These are phyloP conservation scores for Sigmodon hispidus DNA, from an alignment of 2,113 vertebrate genomes.

Conservation along the genomic window DNA sequence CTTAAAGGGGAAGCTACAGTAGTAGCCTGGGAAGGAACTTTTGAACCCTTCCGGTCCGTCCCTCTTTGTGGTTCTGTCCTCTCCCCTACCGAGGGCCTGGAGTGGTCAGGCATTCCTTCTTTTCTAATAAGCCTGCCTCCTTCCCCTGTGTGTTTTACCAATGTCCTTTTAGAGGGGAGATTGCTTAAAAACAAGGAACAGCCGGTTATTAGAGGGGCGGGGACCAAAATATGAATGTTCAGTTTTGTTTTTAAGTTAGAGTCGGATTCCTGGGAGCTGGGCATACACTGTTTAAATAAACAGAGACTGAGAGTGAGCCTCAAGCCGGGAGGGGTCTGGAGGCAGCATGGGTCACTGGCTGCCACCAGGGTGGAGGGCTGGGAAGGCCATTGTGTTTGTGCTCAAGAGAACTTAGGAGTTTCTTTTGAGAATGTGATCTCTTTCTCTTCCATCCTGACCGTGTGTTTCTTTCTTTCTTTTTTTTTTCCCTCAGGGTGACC, in stretches of 20 bases:
- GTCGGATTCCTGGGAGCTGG: conserved; percentile 21
- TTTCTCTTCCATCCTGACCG: conserved; percentile 81
- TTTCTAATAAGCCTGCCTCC: not conserved
- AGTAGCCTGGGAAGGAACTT: not conserved
- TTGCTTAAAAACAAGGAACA: conserved; percentile 26
- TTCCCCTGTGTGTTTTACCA: not conserved
- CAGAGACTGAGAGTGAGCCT: not conserved
- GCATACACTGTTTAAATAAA: not conserved
- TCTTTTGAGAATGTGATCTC: conserved; percentile 71
- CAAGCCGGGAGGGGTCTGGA: not conserved
- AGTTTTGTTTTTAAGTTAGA: conserved; percentile 34
- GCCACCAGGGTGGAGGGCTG: not conserved
- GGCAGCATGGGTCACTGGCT: not conserved
- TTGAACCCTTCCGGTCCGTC: not conserved
- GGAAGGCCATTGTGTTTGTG: conserved; percentile 52
- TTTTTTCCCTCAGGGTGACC: conserved; percentile 92
- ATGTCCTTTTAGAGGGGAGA: not conserved
- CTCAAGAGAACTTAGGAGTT: conserved; percentile 69
- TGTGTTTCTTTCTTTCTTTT: conserved; percentile 81
- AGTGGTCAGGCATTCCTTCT: too few species aligned
- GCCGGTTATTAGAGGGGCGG: not conserved
- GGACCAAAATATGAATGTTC: conserved; percentile 1
- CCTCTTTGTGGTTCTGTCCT: not conserved
- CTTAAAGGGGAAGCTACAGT: not conserved
- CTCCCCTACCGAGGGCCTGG: not conserved